Evolutionary conservation across 1,140 invertebrate genomes (phyloP).

Genomic region (Eueides isabella): DNA sequence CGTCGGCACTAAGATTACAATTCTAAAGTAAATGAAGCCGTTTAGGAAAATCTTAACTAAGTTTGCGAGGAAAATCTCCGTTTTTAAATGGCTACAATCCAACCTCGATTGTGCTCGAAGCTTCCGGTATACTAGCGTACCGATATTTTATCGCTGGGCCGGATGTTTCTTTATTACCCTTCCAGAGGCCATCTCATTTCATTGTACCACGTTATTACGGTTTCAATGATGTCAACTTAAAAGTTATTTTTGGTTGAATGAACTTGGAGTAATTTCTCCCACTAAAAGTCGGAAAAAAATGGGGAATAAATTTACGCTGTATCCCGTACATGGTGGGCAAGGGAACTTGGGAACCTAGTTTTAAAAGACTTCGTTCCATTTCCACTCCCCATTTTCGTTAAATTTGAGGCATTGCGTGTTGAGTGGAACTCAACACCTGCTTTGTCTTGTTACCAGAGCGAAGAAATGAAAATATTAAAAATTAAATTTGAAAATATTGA

Average conservation of each 20-base stretch:
- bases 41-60: neutral
- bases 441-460: too few species aligned
- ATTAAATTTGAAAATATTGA: too few species aligned
- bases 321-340: too few species aligned
- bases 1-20: too few species aligned
- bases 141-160: neutral
- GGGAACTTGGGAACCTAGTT: too few species aligned
- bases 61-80: neutral
- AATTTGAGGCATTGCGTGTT: too few species aligned
- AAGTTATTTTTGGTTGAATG: neutral
- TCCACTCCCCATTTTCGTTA: too few species aligned
- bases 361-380: too few species aligned
- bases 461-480: too few species aligned
- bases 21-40: neutral
- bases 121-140: neutral
- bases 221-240: neutral
- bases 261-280: neutral
- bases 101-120: neutral
- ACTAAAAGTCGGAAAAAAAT: too few species aligned
- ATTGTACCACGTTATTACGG: neutral
- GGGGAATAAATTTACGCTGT: too few species aligned
- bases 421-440: too few species aligned
- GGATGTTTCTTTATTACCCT: constrained; percentile 10
- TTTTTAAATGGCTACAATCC: neutral
- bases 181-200: neutral